Conservation (phyloP, 2,888 invertebrate species). For the Acanthosoma haemorrhoidale region DNA sequence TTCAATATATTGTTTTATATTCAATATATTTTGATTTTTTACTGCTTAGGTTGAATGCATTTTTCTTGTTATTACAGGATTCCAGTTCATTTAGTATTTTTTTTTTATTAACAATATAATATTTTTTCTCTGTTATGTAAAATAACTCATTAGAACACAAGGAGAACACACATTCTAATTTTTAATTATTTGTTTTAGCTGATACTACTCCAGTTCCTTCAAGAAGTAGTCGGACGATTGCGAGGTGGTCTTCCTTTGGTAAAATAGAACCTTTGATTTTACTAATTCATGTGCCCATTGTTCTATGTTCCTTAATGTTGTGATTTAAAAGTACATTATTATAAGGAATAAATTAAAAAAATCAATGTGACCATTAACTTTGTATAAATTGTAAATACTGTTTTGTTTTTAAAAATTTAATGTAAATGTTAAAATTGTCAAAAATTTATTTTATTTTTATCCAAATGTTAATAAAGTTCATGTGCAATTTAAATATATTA, state of each 20-base stretch:
- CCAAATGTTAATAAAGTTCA: background rate
- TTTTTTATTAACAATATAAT: background rate
- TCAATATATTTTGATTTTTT: too few species aligned
- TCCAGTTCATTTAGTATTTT: too few species aligned
- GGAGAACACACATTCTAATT: background rate
- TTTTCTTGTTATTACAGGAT: too few species aligned
- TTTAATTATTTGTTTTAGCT: constrained; percentile 15
- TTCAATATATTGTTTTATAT: too few species aligned
- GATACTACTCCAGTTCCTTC: constrained; percentile 27
- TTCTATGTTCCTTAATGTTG: constrained; percentile 13
- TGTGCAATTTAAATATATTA: background rate
- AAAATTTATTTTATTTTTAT: constrained; percentile 1
- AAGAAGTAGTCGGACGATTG: constrained; percentile 7
- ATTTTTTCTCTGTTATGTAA: background rate
- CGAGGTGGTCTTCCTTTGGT: constrained; percentile 17
- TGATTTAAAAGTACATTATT: background rate
- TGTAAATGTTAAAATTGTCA: background rate
- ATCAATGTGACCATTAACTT: background rate
- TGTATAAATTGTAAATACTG: constrained; percentile 21
- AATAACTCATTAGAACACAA: background rate
- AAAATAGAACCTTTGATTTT: constrained; percentile 17
- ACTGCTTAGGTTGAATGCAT: too few species aligned
- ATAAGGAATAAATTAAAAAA: background rate
- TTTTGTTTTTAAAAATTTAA: constrained; percentile 10
- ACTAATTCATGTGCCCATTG: background rate